Percentiles rank a stretch among this genome's conserved stretches.
Conservation (phyloP, 1,140 invertebrate species). For the Metaphire vulgaris region DNA sequence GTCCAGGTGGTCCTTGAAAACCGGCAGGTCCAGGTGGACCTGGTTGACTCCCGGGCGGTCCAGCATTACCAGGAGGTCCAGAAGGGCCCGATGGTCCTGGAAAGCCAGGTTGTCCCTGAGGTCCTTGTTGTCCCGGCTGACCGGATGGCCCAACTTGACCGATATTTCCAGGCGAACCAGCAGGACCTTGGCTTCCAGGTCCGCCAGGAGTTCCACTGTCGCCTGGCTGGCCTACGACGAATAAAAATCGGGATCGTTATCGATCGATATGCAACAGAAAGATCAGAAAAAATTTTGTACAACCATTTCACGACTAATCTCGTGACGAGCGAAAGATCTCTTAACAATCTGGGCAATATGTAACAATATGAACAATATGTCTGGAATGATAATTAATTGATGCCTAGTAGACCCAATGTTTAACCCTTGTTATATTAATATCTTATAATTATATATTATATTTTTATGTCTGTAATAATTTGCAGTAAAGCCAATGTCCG, state of each 20-base stretch:
- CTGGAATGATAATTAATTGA: neutral
- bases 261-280: neutral
- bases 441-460: too few species aligned
- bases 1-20: neutral
- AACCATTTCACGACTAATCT: neutral
- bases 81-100: slow-evolving; percentile 44
- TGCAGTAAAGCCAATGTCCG: too few species aligned
- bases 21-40: slow-evolving; percentile 5
- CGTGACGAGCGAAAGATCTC: neutral
- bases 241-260: neutral
- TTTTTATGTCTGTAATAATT: too few species aligned
- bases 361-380: neutral
- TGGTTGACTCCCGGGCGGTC: slow-evolving; percentile 5
- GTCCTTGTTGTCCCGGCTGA: slow-evolving; percentile 31
- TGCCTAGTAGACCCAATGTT: too few species aligned
- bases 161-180: slow-evolving; percentile 17
- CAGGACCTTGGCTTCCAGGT: neutral
- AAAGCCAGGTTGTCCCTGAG: slow-evolving; percentile 33
- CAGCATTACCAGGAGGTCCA: slow-evolving; percentile 44
- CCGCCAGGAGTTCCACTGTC: neutral
- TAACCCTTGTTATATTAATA: too few species aligned
- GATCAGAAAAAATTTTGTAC: neutral
- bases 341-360: neutral
- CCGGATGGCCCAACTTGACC: slow-evolving; percentile 32
- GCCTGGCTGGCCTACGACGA: slow-evolving; percentile 4